phyloP scores from a whole-genome alignment of 2,113 vertebrate species.

The Phyllopteryx taeniolatus region DNA sequence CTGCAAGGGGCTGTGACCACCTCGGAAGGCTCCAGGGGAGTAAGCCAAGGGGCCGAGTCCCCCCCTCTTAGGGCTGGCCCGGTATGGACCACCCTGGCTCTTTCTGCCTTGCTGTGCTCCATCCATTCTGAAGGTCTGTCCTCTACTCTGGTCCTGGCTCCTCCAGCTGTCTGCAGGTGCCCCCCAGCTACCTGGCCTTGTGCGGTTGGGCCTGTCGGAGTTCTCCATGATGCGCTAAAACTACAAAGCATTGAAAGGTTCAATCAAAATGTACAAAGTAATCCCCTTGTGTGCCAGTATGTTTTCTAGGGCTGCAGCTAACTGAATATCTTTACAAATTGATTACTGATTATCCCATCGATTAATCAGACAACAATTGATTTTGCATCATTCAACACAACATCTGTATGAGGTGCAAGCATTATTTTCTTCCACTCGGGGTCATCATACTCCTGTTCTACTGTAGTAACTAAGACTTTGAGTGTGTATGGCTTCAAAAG shows the following conservation, averaged over 20 bases:
- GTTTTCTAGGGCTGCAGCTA: no score
- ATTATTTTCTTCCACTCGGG: no score
- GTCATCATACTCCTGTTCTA: no score
- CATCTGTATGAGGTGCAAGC: no score
- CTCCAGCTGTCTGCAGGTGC: slow-evolving; percentile 69
- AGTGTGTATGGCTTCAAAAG: no score
- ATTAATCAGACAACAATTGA: no score
- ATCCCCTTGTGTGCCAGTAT: background rate
- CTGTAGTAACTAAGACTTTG: no score
- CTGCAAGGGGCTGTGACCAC: slow-evolving; percentile 72
- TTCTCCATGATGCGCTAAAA: slow-evolving; percentile 80
- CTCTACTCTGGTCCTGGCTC: slow-evolving; percentile 71
- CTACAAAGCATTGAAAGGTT: slow-evolving; percentile 15
- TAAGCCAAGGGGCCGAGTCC: slow-evolving; percentile 60
- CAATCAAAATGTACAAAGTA: background rate
- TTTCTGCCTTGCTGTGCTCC: slow-evolving; percentile 69
- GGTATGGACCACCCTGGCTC: slow-evolving; percentile 55
- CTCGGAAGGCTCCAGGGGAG: slow-evolving; percentile 72
- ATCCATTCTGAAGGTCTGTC: slow-evolving; percentile 72
- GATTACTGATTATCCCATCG: no score
- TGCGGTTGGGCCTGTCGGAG: slow-evolving; percentile 71
- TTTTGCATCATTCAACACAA: no score
- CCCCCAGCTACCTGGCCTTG: slow-evolving; percentile 70
- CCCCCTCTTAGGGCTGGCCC: slow-evolving; percentile 76
- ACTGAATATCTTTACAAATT: no score